Base-by-base conservation (phyloP, 1,140 invertebrate genomes). In the Calliphora vicina region DNA sequence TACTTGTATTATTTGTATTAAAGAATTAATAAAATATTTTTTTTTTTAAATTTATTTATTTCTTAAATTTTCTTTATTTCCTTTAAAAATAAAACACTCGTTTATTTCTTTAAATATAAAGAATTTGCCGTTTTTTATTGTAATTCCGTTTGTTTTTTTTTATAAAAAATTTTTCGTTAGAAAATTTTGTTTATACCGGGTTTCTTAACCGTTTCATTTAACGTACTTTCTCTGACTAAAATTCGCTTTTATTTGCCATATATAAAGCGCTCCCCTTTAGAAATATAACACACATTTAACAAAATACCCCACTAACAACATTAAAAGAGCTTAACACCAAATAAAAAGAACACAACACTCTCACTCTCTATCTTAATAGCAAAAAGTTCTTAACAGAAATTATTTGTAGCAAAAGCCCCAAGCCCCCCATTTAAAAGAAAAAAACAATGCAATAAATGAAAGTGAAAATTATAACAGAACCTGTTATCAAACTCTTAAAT, bases 191-290 rank as follows among this genome's bases (percentile, higher is more conserved):
- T 1, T 50, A 67, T 67, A 78, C 35, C 74, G 74, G n/a, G 74
- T 78, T n/a, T 42, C n/a, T 78, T 43, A 78, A 78, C 74, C 74
- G 74, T 78, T 78, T 78, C 42, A 45, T 43, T 78, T 43, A 23
- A 78, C 74, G 74, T 25, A 25, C 74, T 78, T 78, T 78, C 74
- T 78, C 74, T 78, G 25, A 78, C 74, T 78, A 25, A 78, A 78
- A 78, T 45, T 78, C 35, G 74, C 35, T 45, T 43, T 78, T 78
- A 78, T 78, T 78, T 43, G 74, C 74, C n/a, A 76, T 42, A 42
- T 12, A 20, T 23, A n/a, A 43, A 23, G 42, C 23, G 25, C 74
- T 78, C 74, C 35, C 73, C 29, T n/a, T 78, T 42, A 61, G 4
- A 61, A 15, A 61, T 17, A 61, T n/a, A n/a, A n/a, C n/a, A n/a